phyloP scores from a whole-genome alignment of 2,888 invertebrate genomes.

The Hemistola chrysoprasaria region DNA sequence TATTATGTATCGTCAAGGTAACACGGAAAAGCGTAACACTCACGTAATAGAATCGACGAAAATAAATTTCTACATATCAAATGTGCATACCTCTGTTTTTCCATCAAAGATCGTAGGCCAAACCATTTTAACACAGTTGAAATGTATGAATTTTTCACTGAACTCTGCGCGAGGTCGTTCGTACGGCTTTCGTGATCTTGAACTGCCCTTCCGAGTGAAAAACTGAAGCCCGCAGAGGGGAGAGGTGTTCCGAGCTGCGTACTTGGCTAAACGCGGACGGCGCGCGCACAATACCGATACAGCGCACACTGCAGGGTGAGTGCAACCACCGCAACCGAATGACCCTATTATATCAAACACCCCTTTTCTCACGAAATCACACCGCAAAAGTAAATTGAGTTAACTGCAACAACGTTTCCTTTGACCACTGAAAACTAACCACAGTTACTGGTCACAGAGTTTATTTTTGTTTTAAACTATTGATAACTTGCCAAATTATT shows the following conservation, averaged over 20 bases:
- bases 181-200: conserved; percentile 75
- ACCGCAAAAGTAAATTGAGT: conserved; percentile 17
- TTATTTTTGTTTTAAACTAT: conserved; percentile 65
- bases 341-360: conserved; percentile 29
- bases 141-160: conserved; percentile 51
- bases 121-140: conserved; percentile 59
- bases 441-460: conserved; percentile 30
- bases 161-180: conserved; percentile 53
- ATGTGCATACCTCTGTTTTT: conserved; percentile 56
- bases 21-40: conserved; percentile 37
- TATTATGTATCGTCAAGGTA: conserved; percentile 47
- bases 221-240: conserved; percentile 62
- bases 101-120: conserved; percentile 71
- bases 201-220: conserved; percentile 78
- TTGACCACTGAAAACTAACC: conserved; percentile 32
- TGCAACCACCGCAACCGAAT: conserved; percentile 45
- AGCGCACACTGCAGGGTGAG: conserved; percentile 51
- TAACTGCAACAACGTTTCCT: conserved; percentile 24
- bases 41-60: conserved; percentile 46
- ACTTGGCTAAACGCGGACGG: conserved; percentile 55
- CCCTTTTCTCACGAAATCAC: conserved; percentile 18
- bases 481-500: conserved; percentile 60
- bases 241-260: conserved; percentile 63
- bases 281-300: conserved; percentile 65
- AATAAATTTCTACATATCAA: conserved; percentile 38